Evolutionary conservation across 2,888 invertebrate species (phyloP).

Genomic region (Ochropleura leucogaster): DNA sequence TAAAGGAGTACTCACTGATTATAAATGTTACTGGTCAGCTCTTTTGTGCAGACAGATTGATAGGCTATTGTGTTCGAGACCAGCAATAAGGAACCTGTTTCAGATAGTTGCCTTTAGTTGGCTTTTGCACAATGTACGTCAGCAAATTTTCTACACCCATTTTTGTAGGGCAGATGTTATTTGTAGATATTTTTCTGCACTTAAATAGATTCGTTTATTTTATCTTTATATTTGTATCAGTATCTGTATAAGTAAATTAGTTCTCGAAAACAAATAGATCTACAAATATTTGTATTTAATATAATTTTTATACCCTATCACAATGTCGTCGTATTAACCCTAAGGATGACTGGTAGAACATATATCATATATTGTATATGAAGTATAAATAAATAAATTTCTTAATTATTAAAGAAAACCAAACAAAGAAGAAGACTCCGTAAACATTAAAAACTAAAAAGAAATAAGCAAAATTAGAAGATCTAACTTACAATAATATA

Average conservation of each 20-base stretch:
- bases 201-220: not conserved
- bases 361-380: too few species aligned
- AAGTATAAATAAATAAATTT: not conserved
- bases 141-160: slow-evolving; percentile 20
- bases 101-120: slow-evolving; percentile 43
- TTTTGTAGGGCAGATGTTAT: slow-evolving; percentile 7
- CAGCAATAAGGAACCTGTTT: slow-evolving; percentile 55
- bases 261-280: too few species aligned
- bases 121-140: slow-evolving; percentile 27
- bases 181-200: not conserved
- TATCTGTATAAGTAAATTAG: too few species aligned
- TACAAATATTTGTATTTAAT: too few species aligned
- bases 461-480: not conserved
- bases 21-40: slow-evolving; percentile 34
- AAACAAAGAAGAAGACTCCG: not conserved
- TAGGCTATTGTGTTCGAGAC: slow-evolving; percentile 54
- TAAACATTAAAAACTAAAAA: not conserved
- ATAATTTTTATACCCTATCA: too few species aligned
- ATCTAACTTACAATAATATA: not conserved
- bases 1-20: not conserved
- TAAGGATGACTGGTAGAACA: too few species aligned
- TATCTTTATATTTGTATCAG: too few species aligned
- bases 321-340: too few species aligned
- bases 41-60: slow-evolving; percentile 39
- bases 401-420: not conserved